Evolutionary conservation across 2,888 invertebrate genomes (phyloP), one percentile per base, ranked within the genome.

Genomic region (Hartigia nigra): DNA sequence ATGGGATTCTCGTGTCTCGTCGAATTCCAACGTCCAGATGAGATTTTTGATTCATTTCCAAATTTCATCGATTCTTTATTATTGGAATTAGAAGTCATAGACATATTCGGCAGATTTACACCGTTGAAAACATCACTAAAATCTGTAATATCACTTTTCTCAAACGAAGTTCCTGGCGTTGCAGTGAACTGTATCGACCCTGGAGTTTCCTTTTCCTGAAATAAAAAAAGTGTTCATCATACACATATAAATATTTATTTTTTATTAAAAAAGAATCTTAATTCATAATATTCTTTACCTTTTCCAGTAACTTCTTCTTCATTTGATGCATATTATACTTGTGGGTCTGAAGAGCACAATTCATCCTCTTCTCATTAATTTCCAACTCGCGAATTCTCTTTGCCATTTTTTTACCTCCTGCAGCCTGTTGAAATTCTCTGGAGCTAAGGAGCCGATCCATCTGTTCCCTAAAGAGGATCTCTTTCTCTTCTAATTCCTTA

Each of bases 401-500:
- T 14, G 78, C 34, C 84, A 85, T 32, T 79, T 77, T 78, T 80
- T 82, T 31, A n/a, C 76, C 76, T 32, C 80, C 80, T 1, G 70
- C 74, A 34, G 78, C 76, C 14, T 72, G 74, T 74, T 83, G 80
- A 72, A 74, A 70, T 75, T 87, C 83, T 72, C 82, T 86, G 0
- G 85, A 83, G 0, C 79, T 79, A 0, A 91, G 69, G 31, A 91
- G 78, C 23, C 82, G 82, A 74, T 86, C 82, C 76, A 91, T 86
- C 74, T 90, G 88, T 3, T 86, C 83, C 32, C 82, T 84, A 55
- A 90, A 86, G 36, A 83, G 72, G 3, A 77, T 39, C 76, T 91
- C 90, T 5, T 85, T 87, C 35, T 84, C 84, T 74, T 90, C 90
- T 55, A 91, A 82, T 12, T 89, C 87, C 74, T 80, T 84, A 74